Conservation (phyloP, 2,888 invertebrate species). For the Monoplex corrugatus region DNA sequence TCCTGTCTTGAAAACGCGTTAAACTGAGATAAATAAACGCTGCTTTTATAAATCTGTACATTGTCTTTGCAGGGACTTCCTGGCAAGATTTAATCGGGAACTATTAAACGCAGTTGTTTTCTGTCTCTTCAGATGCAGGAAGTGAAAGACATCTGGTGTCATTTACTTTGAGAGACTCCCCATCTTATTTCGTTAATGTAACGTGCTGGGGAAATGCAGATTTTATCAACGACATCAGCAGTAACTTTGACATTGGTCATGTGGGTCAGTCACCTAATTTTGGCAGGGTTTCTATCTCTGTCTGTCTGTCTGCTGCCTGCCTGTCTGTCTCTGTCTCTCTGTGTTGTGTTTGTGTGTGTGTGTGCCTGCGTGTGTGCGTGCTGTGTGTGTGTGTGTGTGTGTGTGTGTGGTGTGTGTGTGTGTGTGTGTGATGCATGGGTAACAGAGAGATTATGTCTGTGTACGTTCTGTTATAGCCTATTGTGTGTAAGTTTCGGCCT, state of each 20-base stretch:
- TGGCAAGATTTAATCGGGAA: too few species aligned
- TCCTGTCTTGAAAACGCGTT: too few species aligned
- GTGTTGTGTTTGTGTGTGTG: neutral
- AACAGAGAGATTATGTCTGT: too few species aligned
- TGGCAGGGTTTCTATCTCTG: neutral
- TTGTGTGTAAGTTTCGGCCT: too few species aligned
- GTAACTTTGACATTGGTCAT: conserved; percentile 73
- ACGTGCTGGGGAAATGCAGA: conserved; percentile 78
- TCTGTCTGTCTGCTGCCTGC: neutral
- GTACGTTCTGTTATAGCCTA: too few species aligned
- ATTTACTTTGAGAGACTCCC: conserved; percentile 78
- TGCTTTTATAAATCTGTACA: too few species aligned
- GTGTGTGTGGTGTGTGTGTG: neutral
- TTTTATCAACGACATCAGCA: conserved; percentile 67
- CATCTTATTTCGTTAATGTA: conserved; percentile 72
- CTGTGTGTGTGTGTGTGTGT: neutral
- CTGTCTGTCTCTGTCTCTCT: neutral
- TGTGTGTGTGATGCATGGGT: too few species aligned
- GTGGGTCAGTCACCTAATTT: conserved; percentile 73
- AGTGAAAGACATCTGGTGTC: conserved; percentile 73
- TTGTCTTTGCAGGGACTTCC: too few species aligned
- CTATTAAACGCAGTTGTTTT: too few species aligned
- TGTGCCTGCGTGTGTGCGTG: neutral
- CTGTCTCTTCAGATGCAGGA: conserved; percentile 61
- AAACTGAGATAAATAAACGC: too few species aligned